Evolutionary conservation across 2,888 invertebrate species (phyloP), one percentile per base, ranked within the genome.

Genomic region (Cephus pulcher): DNA sequence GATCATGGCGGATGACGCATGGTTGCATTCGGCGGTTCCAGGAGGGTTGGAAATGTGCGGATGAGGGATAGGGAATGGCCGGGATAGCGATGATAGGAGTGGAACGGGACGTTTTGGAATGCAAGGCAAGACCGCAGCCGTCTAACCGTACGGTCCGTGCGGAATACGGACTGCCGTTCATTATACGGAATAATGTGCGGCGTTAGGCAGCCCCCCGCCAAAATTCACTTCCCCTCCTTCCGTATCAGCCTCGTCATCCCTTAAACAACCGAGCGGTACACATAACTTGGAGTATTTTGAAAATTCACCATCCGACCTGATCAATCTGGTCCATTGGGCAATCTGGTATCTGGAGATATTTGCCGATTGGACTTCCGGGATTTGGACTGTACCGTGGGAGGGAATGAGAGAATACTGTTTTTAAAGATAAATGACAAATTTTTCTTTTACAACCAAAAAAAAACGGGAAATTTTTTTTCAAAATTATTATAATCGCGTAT

Each of bases 31-130:
- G 87, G 85, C 81, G 86, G 33, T 32, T 83, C 82, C 82, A 81
- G 86, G 56, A 56, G 90, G 88, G 87, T 88, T 71, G 88, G 90
- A 90, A 89, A 90, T 87, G 89, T 86, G 87, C 88, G 88, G 90
- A 91, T 91, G 91, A 92, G 91, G 91, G 91, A 92, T 91, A 89
- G 89, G 90, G 89, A 89, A 90, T 89, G 89, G 90, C 88, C 89
- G 87, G 86, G 82, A 82, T 80, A 74, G 86, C 79, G 81, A 82
- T 81, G 86, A 73, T 80, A 70, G 76, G 76, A 76, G 84, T 83
- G 82, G 84, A 84, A 83, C 84, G 85, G 86, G 85, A 86, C 84
- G 85, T 87, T 88, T 87, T 85, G 89, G 90, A 89, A 90, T 90
- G 90, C 87, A 87, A 82, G 84, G 84, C 87, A 87, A 86, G 87